These are phyloP conservation scores for Formicarius rufipectus DNA, from an alignment of 2,113 vertebrate genomes.

Conservation along the genomic window DNA sequence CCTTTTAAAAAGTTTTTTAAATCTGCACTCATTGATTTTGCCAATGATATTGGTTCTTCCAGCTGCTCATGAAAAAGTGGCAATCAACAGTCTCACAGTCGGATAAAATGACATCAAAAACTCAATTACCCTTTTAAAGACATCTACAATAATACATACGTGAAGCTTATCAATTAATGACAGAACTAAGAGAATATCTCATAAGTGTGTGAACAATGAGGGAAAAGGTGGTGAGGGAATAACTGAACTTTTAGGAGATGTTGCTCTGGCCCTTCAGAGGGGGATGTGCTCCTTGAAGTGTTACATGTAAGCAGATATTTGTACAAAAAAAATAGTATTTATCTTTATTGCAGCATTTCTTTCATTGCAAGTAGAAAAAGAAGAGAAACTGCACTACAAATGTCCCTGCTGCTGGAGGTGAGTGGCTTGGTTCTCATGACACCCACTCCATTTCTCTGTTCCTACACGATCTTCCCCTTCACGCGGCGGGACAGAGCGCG, in stretches of 20 bases:
- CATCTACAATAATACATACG: fast-evolving
- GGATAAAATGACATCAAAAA: neutral
- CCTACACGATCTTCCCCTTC: neutral
- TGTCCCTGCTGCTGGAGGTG: neutral
- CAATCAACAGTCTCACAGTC: neutral
- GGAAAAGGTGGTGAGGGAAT: neutral
- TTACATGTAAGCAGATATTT: neutral
- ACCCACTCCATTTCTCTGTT: slow-evolving; percentile 12
- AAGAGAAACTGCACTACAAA: neutral
- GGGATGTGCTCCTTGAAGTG: fast-evolving
- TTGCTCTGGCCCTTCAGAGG: neutral
- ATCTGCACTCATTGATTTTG: neutral
- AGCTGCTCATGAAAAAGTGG: neutral
- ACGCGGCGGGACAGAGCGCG: neutral
- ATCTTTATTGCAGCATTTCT: neutral
- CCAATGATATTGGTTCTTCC: neutral
- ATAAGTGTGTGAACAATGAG: fast-evolving
- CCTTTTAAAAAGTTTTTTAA: neutral
- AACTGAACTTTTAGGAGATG: neutral
- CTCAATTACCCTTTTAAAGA: neutral
- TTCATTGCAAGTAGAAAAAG: neutral
- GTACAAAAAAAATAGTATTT: neutral
- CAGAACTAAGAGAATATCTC: neutral
- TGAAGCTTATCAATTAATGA: neutral
- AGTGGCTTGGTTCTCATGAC: neutral